Conservation (phyloP, 2,888 invertebrate genomes). For the Acholoe squamosa region DNA sequence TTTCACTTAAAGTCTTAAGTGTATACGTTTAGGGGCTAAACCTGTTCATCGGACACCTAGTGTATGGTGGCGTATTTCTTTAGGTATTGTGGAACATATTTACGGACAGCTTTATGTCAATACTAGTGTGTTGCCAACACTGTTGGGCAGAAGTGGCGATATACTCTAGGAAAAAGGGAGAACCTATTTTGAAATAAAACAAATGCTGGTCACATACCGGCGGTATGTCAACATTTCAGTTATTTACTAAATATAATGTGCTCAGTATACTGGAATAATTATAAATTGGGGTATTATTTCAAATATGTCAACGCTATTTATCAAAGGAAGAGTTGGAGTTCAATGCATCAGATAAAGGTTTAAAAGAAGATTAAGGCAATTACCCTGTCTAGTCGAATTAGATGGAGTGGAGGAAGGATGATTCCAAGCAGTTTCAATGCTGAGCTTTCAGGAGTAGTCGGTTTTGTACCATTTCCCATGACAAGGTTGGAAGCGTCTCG, state of each 20-base stretch:
- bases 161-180: neutral
- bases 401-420: neutral
- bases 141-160: neutral
- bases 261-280: constrained; percentile 5
- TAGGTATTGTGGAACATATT: constrained; percentile 47
- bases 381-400: constrained; percentile 12
- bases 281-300: neutral
- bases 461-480: constrained; percentile 7
- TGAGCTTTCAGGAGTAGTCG: neutral
- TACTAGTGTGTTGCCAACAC: constrained; percentile 24
- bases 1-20: neutral
- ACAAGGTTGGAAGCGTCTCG: neutral
- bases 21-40: constrained; percentile 33
- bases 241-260: constrained; percentile 12
- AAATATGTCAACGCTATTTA: neutral
- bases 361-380: neutral
- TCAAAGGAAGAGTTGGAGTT: neutral
- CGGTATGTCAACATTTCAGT: constrained; percentile 38
- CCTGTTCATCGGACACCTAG: constrained; percentile 21
- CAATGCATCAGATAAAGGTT: neutral
- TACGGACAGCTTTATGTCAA: constrained; percentile 39
- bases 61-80: constrained; percentile 34
- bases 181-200: constrained; percentile 43
- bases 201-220: neutral
- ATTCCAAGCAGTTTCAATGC: neutral